These are phyloP conservation scores for Xiphydria camelus DNA, from an alignment of 2,888 invertebrate species.

Conservation along the genomic window DNA sequence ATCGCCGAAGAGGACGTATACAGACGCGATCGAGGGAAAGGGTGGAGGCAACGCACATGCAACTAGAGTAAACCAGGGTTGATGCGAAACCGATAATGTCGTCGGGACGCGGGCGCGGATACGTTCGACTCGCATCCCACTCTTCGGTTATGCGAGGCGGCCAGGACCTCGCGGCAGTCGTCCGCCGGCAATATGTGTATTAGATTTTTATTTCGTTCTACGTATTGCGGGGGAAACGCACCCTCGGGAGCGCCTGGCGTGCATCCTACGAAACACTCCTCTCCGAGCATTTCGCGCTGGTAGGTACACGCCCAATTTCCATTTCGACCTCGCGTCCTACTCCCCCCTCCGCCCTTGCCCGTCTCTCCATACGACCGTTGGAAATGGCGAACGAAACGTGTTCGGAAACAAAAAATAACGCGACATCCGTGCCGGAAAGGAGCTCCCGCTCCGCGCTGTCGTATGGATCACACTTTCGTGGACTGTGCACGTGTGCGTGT, in stretches of 20 bases:
- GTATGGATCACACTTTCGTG: too few species aligned
- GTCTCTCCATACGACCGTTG: too few species aligned
- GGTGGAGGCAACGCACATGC: slow-evolving; percentile 17
- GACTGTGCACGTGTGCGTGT: too few species aligned
- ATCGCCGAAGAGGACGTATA: neutral
- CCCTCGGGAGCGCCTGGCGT: slow-evolving; percentile 1
- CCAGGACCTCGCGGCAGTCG: slow-evolving; percentile 1
- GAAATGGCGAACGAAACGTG: too few species aligned
- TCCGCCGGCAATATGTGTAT: slow-evolving; percentile 26
- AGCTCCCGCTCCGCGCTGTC: neutral
- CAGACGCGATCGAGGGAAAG: slow-evolving; percentile 1
- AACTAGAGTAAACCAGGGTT: slow-evolving; percentile 42
- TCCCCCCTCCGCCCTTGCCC: neutral
- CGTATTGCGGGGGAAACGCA: slow-evolving; percentile 1
- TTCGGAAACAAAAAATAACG: too few species aligned
- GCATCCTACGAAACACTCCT: neutral
- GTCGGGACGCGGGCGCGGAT: slow-evolving; percentile 22
- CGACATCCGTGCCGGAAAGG: neutral
- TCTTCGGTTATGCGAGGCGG: slow-evolving; percentile 9
- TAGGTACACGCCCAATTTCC: neutral
- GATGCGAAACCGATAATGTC: slow-evolving; percentile 57
- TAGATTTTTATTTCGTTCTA: slow-evolving; percentile 32
- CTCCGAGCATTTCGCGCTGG: neutral
- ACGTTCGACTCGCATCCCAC: slow-evolving; percentile 17
- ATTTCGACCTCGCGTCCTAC: neutral